Base-by-base conservation (phyloP, 2,888 invertebrate species). In the Abrostola tripartita region DNA sequence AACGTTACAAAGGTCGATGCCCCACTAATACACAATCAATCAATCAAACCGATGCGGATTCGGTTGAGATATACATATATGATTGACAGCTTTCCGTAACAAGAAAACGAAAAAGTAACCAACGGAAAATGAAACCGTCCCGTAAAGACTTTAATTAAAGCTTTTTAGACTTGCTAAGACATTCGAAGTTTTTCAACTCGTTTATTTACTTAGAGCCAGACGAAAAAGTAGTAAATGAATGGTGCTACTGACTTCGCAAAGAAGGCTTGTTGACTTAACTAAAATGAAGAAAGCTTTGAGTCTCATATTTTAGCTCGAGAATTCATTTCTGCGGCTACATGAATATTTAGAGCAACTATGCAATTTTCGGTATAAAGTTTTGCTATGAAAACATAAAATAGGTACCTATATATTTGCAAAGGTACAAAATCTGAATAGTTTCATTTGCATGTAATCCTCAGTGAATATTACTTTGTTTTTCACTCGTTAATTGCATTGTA, bases 311-410 rank as follows among this genome's bases (percentile, higher is more conserved):
- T 68, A 67, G 60, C 52, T 35, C 24, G 47, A 54, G 61, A 68
- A 50, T 76, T 63, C 54, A 52, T 69, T 69, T 61, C 54, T 67
- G 37, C 24, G 53, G 36, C 69, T n/a, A 61, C 42, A 59, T 77
- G 74, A 74, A 76, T 69, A 79, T 61, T 58, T 42, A 73, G n/a
- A n/a, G 68, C 47, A 71, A 76, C 59, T 65, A 71, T 72, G 61
- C 76, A 76, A 76, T 66, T 52, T 76, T 72, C 58, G 47, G 38
- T 49, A 61, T 54, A 74, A 57, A 74, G 44, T 62, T 67, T 40
- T 40, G 37, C 65, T 53, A 54, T 66, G 50, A 50, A 59, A 60
- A 53, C 52, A 69, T 74, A 52, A 68, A 47, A 70, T 75, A 56
- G 65, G 44, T 74, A 56, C 57, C 14, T 54, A 50, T 24, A 44